A percentile compares a stretch with the other conserved stretches of the same genome.
phyloP scores from a whole-genome alignment of 1,140 invertebrate species.

The Cotesia chilonis region DNA sequence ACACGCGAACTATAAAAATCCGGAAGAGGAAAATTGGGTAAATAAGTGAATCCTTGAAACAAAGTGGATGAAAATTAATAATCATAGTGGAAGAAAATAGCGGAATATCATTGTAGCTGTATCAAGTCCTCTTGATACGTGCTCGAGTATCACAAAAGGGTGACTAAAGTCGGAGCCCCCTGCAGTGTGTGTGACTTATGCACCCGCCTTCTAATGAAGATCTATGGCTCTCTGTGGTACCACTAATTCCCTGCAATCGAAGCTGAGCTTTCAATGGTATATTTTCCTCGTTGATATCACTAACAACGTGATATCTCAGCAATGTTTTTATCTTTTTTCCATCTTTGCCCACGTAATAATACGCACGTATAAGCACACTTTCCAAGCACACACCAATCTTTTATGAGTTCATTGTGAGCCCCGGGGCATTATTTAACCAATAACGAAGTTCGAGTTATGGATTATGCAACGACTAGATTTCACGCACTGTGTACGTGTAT shows the following conservation, averaged over 20 bases:
- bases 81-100: constrained; percentile 48
- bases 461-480: constrained; percentile 10
- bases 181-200: constrained; percentile 52
- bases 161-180: constrained; percentile 51
- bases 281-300: constrained; percentile 2
- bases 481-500: no score
- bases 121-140: constrained; percentile 44
- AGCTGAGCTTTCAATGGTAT: constrained; percentile 26
- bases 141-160: constrained; percentile 52
- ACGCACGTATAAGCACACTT: no score
- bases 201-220: constrained; percentile 52
- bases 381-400: neutral
- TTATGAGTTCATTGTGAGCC: constrained; percentile 2
- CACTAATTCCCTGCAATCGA: constrained; percentile 39
- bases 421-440: neutral
- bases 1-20: neutral
- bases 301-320: no score
- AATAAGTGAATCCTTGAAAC: neutral
- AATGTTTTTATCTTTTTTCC: neutral
- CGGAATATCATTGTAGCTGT: constrained; percentile 39
- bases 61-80: constrained; percentile 43
- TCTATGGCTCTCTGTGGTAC: constrained; percentile 44
- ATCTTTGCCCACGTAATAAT: neutral
- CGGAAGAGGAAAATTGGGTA: neutral
- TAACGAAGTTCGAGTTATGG: neutral